Percentiles rank a stretch among this genome's conserved stretches.
Conservation (phyloP, 2,888 invertebrate species). For the Drosophila bunnanda region DNA sequence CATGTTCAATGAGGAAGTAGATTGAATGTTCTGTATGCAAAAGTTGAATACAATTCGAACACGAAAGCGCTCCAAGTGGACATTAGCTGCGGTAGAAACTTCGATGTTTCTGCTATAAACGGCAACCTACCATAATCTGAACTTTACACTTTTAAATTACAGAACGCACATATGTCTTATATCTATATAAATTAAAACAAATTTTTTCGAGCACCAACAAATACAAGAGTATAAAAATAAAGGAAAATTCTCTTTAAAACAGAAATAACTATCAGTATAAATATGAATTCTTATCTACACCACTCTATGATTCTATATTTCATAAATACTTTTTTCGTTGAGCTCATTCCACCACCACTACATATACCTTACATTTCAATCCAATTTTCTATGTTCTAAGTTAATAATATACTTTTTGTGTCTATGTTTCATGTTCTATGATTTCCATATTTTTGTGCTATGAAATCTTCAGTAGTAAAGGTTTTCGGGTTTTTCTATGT, state of each 20-base stretch:
- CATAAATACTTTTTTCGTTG: neutral
- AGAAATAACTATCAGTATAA: too few species aligned
- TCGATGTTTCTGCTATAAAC: neutral
- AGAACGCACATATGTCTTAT: neutral
- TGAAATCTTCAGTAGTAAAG: too few species aligned
- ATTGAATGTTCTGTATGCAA: neutral
- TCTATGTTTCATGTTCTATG: neutral
- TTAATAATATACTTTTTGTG: neutral
- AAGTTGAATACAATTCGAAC: neutral
- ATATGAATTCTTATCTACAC: too few species aligned
- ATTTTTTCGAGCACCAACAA: too few species aligned
- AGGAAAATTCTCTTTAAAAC: too few species aligned
- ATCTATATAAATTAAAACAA: neutral
- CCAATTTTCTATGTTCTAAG: neutral
- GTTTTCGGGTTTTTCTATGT: too few species aligned
- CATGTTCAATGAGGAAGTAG: constrained; percentile 3
- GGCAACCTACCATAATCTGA: neutral
- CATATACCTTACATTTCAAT: neutral
- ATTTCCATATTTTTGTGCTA: neutral
- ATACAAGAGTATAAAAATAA: too few species aligned
- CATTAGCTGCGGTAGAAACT: neutral
- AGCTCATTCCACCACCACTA: neutral
- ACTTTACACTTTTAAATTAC: neutral
- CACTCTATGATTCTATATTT: neutral
- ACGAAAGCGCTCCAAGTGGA: neutral